Evolutionary conservation across 2,797 vertebrate genomes (phyloP).

Genomic region (Tapera naevia): DNA sequence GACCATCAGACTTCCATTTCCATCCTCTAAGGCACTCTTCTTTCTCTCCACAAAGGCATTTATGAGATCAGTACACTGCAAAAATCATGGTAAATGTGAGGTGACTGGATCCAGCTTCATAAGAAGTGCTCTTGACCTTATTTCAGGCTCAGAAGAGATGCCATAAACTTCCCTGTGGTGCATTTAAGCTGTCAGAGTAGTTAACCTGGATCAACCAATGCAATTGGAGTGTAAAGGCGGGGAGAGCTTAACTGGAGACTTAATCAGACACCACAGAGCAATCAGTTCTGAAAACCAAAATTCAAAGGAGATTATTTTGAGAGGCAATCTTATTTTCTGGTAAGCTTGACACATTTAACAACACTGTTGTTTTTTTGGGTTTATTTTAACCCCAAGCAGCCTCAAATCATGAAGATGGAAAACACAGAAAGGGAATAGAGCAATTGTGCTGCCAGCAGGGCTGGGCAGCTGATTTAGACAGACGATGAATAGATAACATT

Average conservation of each 20-base stretch:
- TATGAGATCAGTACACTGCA: not conserved
- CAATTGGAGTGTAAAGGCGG: not conserved
- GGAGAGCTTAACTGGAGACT: not conserved
- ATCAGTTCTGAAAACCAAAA: not conserved
- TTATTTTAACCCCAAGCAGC: not conserved
- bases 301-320: not conserved
- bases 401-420: not conserved
- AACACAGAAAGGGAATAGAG: not conserved
- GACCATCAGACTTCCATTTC: not conserved
- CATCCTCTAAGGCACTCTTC: not conserved
- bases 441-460: not conserved
- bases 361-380: accelerated
- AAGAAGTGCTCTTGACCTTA: not conserved
- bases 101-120: not conserved
- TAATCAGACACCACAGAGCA: not conserved
- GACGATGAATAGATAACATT: not conserved
- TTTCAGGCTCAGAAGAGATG: not conserved
- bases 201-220: not conserved
- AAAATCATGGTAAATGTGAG: not conserved
- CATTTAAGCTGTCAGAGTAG: not conserved
- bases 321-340: not conserved
- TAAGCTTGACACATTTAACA: not conserved
- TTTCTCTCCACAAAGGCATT: not conserved
- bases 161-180: not conserved
- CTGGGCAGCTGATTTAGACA: not conserved